Evolutionary conservation across 2,888 invertebrate genomes (phyloP).

Genomic region (Melanchra persicariae): DNA sequence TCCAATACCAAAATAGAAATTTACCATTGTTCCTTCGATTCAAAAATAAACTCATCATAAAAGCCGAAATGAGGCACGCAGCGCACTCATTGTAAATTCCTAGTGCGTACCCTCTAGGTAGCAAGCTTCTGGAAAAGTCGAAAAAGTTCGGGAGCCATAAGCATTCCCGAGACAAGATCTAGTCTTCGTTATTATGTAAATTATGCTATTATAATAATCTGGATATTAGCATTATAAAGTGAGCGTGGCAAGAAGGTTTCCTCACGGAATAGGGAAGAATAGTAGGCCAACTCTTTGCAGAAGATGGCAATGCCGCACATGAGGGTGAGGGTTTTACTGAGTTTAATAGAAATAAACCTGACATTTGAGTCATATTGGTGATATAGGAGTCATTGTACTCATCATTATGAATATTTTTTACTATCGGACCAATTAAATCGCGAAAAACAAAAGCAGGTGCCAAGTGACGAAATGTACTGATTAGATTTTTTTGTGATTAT

Average conservation of each 20-base stretch:
- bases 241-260: constrained; percentile 45
- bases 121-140: constrained; percentile 29
- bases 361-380: too few relatives aligned
- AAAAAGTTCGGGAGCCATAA: constrained; percentile 61
- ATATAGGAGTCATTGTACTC: too few relatives aligned
- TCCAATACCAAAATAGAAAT: not conserved
- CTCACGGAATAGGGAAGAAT: not conserved
- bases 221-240: constrained; percentile 65
- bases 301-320: not conserved
- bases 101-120: constrained; percentile 31
- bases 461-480: too few relatives aligned
- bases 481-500: too few relatives aligned
- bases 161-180: constrained; percentile 60
- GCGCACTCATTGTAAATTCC: constrained; percentile 51
- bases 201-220: constrained; percentile 65
- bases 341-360: too few relatives aligned
- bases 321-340: not conserved
- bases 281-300: constrained; percentile 17
- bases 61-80: constrained; percentile 23
- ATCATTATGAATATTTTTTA: too few relatives aligned
- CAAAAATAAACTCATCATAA: constrained; percentile 20
- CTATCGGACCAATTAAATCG: too few relatives aligned
- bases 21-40: constrained; percentile 8
- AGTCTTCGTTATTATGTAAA: constrained; percentile 64
- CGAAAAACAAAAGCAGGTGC: too few relatives aligned